Percentiles rank a stretch among this genome's conserved stretches.
Conservation (phyloP, 2,797 vertebrate genomes). For the Myiothlypis coronata region DNA sequence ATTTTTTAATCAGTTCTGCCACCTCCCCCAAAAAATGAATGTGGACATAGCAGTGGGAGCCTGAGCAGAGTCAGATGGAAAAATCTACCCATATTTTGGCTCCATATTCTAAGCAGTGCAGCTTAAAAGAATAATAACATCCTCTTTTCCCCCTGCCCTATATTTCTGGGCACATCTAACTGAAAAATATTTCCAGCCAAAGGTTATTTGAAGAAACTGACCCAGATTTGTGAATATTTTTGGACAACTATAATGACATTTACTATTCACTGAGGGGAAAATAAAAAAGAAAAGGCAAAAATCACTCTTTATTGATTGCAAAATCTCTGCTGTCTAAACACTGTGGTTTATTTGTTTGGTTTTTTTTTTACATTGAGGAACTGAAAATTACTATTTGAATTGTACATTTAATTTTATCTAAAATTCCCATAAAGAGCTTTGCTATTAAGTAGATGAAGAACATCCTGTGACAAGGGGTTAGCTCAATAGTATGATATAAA, state of each 20-base stretch:
- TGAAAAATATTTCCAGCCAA: constrained; percentile 30
- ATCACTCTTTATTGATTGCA: not conserved
- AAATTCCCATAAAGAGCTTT: constrained; percentile 18
- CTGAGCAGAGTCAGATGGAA: not conserved
- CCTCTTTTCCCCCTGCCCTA: rapidly evolving
- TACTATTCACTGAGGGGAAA: not conserved
- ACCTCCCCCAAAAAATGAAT: rapidly evolving
- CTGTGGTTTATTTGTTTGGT: not conserved
- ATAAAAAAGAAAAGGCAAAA: not conserved
- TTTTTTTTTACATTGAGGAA: constrained; percentile 9
- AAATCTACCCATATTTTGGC: not conserved
- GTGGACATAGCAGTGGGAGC: not conserved
- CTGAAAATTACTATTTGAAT: not conserved
- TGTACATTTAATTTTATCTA: constrained; percentile 5
- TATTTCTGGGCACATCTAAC: not conserved
- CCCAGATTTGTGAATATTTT: constrained; percentile 40
- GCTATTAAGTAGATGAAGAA: constrained; percentile 45
- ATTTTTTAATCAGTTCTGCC: not conserved
- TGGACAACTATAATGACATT: not conserved
- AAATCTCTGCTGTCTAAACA: constrained; percentile 9
- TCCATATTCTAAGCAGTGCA: not conserved
- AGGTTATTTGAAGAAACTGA: constrained; percentile 38
- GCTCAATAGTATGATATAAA: constrained; percentile 33
- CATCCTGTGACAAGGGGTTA: constrained; percentile 35
- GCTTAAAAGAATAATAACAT: not conserved